Evolutionary conservation across 1,140 invertebrate genomes (phyloP).

Genomic region (Melitaea cinxia): DNA sequence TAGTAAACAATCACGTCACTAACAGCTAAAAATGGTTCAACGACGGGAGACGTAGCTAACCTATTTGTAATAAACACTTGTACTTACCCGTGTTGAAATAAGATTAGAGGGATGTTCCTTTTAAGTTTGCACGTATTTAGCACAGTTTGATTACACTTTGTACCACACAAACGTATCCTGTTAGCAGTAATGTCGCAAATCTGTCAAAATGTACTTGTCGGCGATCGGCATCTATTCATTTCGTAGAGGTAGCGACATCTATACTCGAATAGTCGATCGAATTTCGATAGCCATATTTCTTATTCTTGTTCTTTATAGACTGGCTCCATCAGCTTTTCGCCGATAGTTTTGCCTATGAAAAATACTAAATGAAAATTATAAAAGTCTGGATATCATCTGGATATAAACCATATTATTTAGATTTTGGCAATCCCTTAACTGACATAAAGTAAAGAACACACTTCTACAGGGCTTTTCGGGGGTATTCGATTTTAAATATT

Average conservation of each 20-base stretch:
- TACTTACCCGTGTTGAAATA: slow-evolving; percentile 55
- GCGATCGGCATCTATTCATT: slow-evolving; percentile 18
- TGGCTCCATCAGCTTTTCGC: too few relatives aligned
- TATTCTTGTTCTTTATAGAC: not conserved
- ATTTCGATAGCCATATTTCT: not conserved
- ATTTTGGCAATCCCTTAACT: too few relatives aligned
- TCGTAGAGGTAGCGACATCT: slow-evolving; percentile 13
- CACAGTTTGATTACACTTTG: slow-evolving; percentile 55
- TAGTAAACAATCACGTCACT: slow-evolving; percentile 81
- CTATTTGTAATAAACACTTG: slow-evolving; percentile 32
- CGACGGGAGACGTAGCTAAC: slow-evolving; percentile 36
- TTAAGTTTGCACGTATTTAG: slow-evolving; percentile 37
- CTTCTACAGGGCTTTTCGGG: too few relatives aligned
- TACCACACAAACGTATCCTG: slow-evolving; percentile 43
- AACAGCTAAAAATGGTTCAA: slow-evolving; percentile 59
- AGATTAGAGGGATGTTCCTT: slow-evolving; percentile 38
- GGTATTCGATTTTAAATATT: too few relatives aligned
- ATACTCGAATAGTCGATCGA: not conserved
- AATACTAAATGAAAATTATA: too few relatives aligned
- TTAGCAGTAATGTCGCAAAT: slow-evolving; percentile 25
- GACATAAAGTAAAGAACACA: too few relatives aligned
- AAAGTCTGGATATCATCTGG: too few relatives aligned
- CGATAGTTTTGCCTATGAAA: not conserved
- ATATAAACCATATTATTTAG: too few relatives aligned
- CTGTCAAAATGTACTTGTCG: slow-evolving; percentile 24